Conservation (phyloP, 2,797 vertebrate genomes). For the Pseudopleuronectes americanus region DNA sequence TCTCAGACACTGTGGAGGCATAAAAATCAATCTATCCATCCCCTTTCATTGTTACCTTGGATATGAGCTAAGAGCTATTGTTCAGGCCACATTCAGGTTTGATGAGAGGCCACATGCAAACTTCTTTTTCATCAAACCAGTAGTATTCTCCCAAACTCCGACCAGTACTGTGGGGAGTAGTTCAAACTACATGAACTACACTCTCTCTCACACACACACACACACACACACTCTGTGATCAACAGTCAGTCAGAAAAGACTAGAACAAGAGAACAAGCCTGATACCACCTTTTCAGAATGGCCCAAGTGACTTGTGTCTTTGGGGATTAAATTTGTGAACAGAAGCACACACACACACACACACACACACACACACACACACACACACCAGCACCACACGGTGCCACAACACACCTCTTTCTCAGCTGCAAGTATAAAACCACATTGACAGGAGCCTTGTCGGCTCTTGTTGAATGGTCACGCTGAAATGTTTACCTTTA, state of each 20-base stretch:
- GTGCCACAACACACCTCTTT: conserved; percentile 66
- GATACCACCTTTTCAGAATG: conserved; percentile 65
- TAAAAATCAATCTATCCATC: too few species aligned
- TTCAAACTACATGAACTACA: not conserved
- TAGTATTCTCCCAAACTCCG: too few species aligned
- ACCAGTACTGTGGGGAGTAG: not conserved
- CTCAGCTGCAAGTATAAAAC: conserved; percentile 68
- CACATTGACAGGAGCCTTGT: conserved; percentile 77
- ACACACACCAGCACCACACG: conserved; percentile 38
- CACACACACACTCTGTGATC: conserved; percentile 28
- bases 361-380: conserved; percentile 42
- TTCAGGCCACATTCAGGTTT: not conserved
- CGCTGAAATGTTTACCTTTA: conserved; percentile 81
- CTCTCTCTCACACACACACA: not conserved
- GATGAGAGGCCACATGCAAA: not conserved
- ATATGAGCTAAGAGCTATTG: not conserved
- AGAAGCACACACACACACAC: conserved; percentile 45
- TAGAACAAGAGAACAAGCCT: conserved; percentile 64
- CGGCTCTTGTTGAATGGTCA: conserved; percentile 74
- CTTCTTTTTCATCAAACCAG: not conserved
- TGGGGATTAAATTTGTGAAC: conserved; percentile 78
- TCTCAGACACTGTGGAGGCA: too few species aligned
- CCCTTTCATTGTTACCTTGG: not conserved
- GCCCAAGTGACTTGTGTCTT: conserved; percentile 68
- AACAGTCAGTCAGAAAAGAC: conserved; percentile 48